Evolutionary conservation across 2,888 invertebrate species (phyloP).

Genomic region (Lumbricus terrestris): DNA sequence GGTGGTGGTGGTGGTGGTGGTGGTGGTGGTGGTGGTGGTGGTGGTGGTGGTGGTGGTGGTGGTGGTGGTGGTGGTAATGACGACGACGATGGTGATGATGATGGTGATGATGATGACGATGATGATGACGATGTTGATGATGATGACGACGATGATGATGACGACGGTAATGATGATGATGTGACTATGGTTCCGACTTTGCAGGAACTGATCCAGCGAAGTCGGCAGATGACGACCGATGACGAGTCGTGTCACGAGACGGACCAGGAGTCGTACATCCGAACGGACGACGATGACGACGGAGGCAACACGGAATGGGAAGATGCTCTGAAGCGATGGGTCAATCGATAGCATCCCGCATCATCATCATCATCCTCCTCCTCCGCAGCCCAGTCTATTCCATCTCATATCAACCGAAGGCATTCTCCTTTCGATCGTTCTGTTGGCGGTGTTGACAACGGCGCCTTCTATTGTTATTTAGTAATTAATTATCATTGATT

Average conservation of each 20-base stretch:
- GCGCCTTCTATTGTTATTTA: too few species aligned
- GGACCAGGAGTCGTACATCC: slow-evolving; percentile 59
- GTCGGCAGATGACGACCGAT: slow-evolving; percentile 45
- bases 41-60: not conserved
- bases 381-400: not conserved
- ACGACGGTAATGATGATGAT: not conserved
- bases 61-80: not conserved
- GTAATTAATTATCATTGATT: too few species aligned
- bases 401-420: not conserved
- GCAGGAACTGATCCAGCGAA: slow-evolving; percentile 35
- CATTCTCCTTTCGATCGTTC: not conserved
- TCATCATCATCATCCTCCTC: not conserved
- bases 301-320: slow-evolving; percentile 67
- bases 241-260: slow-evolving; percentile 55
- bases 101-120: slow-evolving; percentile 19
- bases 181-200: not conserved
- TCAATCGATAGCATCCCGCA: slow-evolving; percentile 64
- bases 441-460: not conserved
- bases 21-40: too few species aligned
- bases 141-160: slow-evolving; percentile 17
- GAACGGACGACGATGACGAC: slow-evolving; percentile 61
- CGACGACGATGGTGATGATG: not conserved
- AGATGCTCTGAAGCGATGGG: slow-evolving; percentile 70
- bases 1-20: not conserved
- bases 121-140: slow-evolving; percentile 20